These are phyloP conservation scores for Trinorchestia longiramus DNA, from an alignment of 1,140 invertebrate genomes.

Conservation along the genomic window DNA sequence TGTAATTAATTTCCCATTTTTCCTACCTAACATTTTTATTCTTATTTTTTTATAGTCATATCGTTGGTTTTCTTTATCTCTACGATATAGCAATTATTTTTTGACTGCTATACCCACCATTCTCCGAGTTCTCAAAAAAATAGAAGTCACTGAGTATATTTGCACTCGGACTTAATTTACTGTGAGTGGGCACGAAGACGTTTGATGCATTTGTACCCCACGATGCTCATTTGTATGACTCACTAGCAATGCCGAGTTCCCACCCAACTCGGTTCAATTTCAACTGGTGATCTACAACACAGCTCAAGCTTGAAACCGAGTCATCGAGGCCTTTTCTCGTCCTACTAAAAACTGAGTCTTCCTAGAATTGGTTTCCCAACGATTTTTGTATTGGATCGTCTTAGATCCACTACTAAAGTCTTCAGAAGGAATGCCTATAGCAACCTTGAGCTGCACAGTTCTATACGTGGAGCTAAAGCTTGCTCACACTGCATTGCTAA, in stretches of 20 bases:
- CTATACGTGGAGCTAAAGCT: background rate
- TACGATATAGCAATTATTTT: background rate
- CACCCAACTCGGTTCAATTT: background rate
- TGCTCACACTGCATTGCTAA: background rate
- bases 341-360: background rate
- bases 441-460: background rate
- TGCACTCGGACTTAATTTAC: background rate
- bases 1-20: too few relatives aligned
- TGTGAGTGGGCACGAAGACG: background rate
- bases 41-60: too few relatives aligned
- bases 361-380: background rate
- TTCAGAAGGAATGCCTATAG: background rate
- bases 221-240: background rate
- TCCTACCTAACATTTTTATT: too few relatives aligned
- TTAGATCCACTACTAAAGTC: background rate
- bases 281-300: background rate
- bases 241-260: background rate
- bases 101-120: background rate
- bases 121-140: background rate
- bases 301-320: background rate
- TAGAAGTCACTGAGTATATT: background rate
- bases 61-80: too few relatives aligned
- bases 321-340: background rate
- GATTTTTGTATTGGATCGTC: background rate
- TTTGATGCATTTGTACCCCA: background rate